Evolutionary conservation across 2,113 vertebrate species (phyloP).

Genomic region (Atrichornis clamosus): DNA sequence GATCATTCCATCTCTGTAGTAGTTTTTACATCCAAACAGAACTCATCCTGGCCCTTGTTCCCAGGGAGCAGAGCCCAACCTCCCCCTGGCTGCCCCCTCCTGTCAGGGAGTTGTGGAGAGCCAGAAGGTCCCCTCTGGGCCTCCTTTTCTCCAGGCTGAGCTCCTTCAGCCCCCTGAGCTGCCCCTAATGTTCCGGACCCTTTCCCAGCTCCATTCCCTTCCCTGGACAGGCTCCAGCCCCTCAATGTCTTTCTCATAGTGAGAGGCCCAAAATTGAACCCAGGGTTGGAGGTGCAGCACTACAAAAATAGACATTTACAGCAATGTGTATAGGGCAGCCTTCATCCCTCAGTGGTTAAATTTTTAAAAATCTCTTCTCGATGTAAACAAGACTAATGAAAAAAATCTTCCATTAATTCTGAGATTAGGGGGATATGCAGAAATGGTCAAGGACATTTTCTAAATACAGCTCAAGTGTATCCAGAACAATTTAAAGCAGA

Average conservation of each 20-base stretch:
- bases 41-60: not conserved
- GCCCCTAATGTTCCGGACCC: not conserved
- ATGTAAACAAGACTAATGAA: not conserved
- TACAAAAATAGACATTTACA: not conserved
- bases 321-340: fast-evolving
- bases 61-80: not conserved
- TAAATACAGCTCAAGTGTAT: not conserved
- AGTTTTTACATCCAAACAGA: not conserved
- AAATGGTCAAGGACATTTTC: not conserved
- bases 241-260: too few relatives aligned
- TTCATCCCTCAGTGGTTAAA: not conserved
- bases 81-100: not conserved
- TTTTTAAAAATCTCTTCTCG: not conserved
- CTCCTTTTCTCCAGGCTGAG: not conserved
- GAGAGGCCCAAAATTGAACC: not conserved
- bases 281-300: not conserved
- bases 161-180: not conserved
- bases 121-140: not conserved
- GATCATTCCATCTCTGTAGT: not conserved
- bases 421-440: not conserved
- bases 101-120: not conserved
- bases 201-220: not conserved
- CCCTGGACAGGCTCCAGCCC: not conserved
- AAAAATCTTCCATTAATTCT: not conserved
- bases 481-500: conserved; percentile 18